Conservation (phyloP, 2,888 invertebrate genomes). For the Eilema sororculum region DNA sequence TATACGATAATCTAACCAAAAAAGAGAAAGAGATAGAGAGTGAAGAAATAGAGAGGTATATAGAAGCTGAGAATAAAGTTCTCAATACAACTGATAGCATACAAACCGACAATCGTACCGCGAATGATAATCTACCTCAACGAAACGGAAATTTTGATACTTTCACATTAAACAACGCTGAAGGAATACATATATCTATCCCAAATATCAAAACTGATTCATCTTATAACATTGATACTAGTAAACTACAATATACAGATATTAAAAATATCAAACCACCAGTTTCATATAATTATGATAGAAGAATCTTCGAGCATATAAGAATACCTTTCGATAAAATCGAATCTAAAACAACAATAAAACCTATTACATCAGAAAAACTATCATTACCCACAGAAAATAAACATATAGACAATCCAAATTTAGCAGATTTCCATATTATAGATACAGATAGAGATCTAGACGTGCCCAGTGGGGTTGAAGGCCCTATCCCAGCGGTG, state of each 20-base stretch:
- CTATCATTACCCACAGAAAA: neutral
- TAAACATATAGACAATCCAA: conserved; percentile 63
- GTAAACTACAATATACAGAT: conserved; percentile 3
- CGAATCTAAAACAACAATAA: neutral
- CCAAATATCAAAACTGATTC: neutral
- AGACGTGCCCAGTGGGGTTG: conserved; percentile 79
- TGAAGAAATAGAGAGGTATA: conserved; percentile 28
- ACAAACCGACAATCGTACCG: neutral
- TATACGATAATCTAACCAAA: conserved; percentile 71
- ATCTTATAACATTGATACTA: neutral
- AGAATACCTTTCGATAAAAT: conserved; percentile 7
- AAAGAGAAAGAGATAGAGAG: conserved; percentile 31
- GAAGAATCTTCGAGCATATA: neutral
- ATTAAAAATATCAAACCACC: neutral
- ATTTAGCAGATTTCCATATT: conserved; percentile 72
- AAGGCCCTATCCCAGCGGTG: conserved; percentile 76
- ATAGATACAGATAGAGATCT: conserved; percentile 80
- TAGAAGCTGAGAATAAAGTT: conserved; percentile 1
- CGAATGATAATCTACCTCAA: neutral
- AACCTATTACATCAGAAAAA: neutral
- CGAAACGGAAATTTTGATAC: conserved; percentile 5
- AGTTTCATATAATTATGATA: neutral
- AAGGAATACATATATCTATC: neutral
- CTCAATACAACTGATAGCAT: neutral
- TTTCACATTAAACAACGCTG: conserved; percentile 12